These are phyloP conservation scores for Paraescarpia echinospica DNA, from an alignment of 1,140 invertebrate species.

Conservation along the genomic window DNA sequence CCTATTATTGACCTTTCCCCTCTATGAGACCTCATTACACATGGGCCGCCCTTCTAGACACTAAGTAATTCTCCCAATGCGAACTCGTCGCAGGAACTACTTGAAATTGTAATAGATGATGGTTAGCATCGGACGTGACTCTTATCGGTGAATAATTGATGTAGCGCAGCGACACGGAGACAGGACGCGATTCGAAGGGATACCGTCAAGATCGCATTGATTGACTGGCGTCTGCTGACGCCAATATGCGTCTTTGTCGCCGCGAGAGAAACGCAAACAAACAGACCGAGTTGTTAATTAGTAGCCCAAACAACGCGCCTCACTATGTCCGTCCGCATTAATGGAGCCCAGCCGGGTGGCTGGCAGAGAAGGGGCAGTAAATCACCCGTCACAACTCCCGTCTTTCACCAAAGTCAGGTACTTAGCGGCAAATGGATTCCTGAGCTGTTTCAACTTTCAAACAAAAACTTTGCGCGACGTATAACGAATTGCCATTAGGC, in stretches of 20 bases:
- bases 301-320: background rate
- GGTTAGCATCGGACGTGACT: background rate
- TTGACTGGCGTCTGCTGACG: background rate
- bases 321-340: background rate
- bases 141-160: background rate
- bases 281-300: background rate
- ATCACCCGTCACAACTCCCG: background rate
- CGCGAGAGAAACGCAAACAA: background rate
- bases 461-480: no score
- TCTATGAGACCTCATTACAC: no score
- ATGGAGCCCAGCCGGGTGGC: background rate
- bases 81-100: background rate
- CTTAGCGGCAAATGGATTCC: background rate
- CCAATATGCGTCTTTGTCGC: background rate
- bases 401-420: background rate
- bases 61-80: background rate
- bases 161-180: background rate
- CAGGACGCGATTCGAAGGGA: background rate
- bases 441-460: background rate
- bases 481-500: no score
- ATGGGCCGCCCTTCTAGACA: background rate
- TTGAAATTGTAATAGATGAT: slow-evolving; percentile 2
- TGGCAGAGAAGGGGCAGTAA: background rate
- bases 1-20: background rate
- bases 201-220: background rate